Percentiles rank a stretch among this genome's conserved stretches.
phyloP scores from a whole-genome alignment of 1,140 invertebrate species.

The Aphelinus atriplicis region DNA sequence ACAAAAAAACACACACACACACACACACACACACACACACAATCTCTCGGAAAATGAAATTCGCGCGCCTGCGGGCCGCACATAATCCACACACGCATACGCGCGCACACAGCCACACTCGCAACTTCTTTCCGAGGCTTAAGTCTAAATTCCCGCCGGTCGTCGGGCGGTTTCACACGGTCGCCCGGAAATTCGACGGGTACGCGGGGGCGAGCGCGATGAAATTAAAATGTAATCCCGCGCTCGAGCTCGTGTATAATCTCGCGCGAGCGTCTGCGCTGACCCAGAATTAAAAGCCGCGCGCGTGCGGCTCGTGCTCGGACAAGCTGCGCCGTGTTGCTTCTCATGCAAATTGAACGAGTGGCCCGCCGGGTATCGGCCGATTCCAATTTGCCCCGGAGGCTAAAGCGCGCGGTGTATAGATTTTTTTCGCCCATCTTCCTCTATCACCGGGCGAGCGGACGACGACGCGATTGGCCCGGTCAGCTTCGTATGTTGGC shows the following conservation, averaged over 20 bases:
- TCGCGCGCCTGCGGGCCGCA: neutral
- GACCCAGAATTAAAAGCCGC: conserved; percentile 27
- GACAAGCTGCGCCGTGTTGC: neutral
- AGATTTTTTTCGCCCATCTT: too few species aligned
- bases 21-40: neutral
- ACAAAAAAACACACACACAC: too few species aligned
- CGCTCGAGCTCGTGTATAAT: too few species aligned
- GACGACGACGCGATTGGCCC: too few species aligned
- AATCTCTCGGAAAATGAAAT: conserved; percentile 1
- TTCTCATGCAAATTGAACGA: conserved; percentile 17
- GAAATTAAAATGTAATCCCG: conserved; percentile 54
- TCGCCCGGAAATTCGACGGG: conserved; percentile 2
- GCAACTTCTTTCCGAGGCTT: neutral
- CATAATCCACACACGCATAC: neutral
- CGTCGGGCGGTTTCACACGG: neutral
- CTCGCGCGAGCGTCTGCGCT: neutral
- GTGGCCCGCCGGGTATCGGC: neutral
- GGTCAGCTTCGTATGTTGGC: too few species aligned
- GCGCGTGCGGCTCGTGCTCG: neutral
- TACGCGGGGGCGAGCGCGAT: conserved; percentile 18
- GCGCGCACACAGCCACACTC: neutral
- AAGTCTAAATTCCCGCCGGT: conserved; percentile 8
- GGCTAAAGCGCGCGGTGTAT: too few species aligned
- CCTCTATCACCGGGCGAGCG: too few species aligned
- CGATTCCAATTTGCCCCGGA: neutral